Conservation (phyloP, 2,797 vertebrate genomes). For the Erethizon dorsatum region DNA sequence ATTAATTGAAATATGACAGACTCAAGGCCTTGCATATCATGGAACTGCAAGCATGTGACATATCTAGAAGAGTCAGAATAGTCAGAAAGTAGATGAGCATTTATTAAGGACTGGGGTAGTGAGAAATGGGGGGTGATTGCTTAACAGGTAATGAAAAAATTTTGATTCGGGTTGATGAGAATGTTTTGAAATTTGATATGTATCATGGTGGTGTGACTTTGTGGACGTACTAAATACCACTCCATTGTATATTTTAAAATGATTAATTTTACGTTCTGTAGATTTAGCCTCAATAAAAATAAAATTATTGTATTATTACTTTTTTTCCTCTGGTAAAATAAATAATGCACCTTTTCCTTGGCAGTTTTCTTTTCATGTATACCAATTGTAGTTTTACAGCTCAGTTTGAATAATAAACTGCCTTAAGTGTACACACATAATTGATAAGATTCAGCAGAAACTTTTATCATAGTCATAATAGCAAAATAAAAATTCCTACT, state of each 20-base stretch:
- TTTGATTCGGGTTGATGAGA: background rate
- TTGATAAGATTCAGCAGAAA: background rate
- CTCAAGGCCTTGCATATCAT: background rate
- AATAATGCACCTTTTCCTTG: slow-evolving; percentile 9
- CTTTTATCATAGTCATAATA: background rate
- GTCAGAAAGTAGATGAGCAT: background rate
- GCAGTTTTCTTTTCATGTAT: background rate
- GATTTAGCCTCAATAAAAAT: background rate
- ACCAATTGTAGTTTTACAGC: background rate
- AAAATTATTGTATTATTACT: background rate
- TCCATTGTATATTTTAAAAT: background rate
- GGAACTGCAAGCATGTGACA: slow-evolving; percentile 6
- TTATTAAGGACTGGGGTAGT: background rate
- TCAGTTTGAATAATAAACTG: background rate
- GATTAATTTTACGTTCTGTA: slow-evolving; percentile 4
- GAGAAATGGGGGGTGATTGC: background rate
- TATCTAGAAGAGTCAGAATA: background rate
- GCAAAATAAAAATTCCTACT: background rate
- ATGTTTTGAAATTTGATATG: background rate
- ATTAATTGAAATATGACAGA: background rate
- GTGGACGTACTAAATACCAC: background rate
- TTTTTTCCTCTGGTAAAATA: slow-evolving; percentile 27
- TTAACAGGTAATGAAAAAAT: background rate
- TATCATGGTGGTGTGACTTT: background rate
- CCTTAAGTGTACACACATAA: background rate